Base-by-base conservation (phyloP, 1,140 invertebrate genomes). In the Acromyrmex echinatior region DNA sequence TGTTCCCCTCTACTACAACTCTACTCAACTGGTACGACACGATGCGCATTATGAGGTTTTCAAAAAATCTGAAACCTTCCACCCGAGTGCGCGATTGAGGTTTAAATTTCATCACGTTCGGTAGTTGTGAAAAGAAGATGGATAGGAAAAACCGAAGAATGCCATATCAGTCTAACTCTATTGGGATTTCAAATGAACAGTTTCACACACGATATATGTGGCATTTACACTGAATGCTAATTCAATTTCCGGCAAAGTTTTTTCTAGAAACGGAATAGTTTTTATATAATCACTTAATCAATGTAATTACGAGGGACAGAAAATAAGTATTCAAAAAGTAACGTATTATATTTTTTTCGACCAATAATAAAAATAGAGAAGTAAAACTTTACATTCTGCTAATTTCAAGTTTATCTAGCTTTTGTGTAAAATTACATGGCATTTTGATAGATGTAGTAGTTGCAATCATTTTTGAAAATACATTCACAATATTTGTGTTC, bases 61-160 rank as follows among this genome's bases (percentile, higher is more conserved):
- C 88, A 93, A 93, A 91, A 81, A 95, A 93, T 93, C 87, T 92
- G 92, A 94, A 94, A 94, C 91, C 90, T 91, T 87, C 76, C 86
- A 88, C n/a, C 66, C 70, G 58, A 25, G 74, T 68, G 71, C 80
- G 58, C 90, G 93, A 94, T 94, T 93, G 91, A 88, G 94, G 93
- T 94, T 94, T 94, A 92, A 92, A 88, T 95, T 95, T 94, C 94
- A 90, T 86, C 89, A 88, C 90, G 66, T 66, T 71, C 81, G 89
- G 73, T 79, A 76, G 60, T 65, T 74, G 58, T 79, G 87, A 80
- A 87, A 88, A 74, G 28, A 53, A 73, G 25, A 76, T 58, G 70
- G 51, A 70, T 49, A 66, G 84, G 88, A 58, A 71, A 88, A 88
- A 90, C 14, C 74, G 66, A 73, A 86, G 80, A 88, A 81, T 85